These are phyloP conservation scores for Phallusia fumigata DNA, from an alignment of 23 tunicate genomes.

Conservation along the genomic window DNA sequence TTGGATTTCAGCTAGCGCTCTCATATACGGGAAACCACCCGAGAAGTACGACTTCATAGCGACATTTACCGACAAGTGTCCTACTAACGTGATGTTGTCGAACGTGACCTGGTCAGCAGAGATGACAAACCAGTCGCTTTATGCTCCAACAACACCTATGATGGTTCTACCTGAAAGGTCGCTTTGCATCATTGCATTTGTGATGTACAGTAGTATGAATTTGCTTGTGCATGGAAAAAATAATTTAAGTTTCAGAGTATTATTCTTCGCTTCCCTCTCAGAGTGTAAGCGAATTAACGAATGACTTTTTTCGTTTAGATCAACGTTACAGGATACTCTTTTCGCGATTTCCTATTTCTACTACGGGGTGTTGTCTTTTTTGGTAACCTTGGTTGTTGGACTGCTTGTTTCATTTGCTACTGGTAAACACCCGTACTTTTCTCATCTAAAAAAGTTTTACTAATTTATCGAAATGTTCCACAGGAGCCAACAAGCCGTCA, in stretches of 20 bases:
- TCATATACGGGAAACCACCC: slow-evolving; percentile 15
- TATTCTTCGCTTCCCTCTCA: too few species aligned
- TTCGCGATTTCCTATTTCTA: slow-evolving; percentile 24
- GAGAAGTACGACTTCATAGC: neutral
- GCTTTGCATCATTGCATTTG: too few species aligned
- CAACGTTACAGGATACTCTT: slow-evolving; percentile 6
- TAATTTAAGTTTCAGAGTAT: too few species aligned
- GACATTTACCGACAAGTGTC: slow-evolving; percentile 19
- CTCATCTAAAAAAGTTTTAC: neutral
- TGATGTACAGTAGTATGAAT: too few species aligned
- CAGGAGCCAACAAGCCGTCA: slow-evolving; percentile 16
- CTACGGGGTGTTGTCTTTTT: neutral
- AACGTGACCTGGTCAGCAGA: neutral
- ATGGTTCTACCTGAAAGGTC: neutral
- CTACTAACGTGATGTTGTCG: neutral
- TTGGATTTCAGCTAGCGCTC: slow-evolving; percentile 10
- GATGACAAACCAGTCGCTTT: neutral
- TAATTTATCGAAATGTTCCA: neutral
- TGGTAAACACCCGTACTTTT: neutral
- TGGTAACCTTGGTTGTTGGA: slow-evolving; percentile 15
- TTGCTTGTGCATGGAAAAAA: neutral
- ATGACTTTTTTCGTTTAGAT: slow-evolving; percentile 1
- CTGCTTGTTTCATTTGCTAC: slow-evolving; percentile 23
- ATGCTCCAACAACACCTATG: neutral
- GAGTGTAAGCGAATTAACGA: neutral